Base-by-base conservation (phyloP, 2,888 invertebrate species). In the Deroplatys truncata region DNA sequence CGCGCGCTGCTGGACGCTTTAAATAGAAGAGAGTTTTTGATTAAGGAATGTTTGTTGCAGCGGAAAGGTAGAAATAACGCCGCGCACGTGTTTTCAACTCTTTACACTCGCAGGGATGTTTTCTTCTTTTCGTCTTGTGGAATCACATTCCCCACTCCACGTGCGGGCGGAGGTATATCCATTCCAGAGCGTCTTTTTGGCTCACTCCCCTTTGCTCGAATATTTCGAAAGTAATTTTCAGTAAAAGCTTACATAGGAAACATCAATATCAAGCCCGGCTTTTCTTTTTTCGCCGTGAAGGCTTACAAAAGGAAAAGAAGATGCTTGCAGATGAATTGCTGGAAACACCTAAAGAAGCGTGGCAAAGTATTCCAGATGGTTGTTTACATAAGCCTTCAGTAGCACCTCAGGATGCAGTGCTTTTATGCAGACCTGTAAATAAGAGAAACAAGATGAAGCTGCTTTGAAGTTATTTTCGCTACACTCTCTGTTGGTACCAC, bases 31-130 rank as follows among this genome's bases (percentile, higher is more conserved):
- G 86, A 82, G 29, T 29, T 86, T 86, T 86, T 86, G 86, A 86
- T 86, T 86, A 86, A 86, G 72, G 86, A 86, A 86, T 82, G 86
- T 86, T 86, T 86, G 29, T 86, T 86, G 72, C 86, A 86, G 56
- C 20, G 56, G 20, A 72, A 72, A 72, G 56, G 56, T 72, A 72
- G 56, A 72, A 72, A 72, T 72, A 7, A 3, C 25, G 56, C 56
- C 4, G 25, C 56, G 25, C 56, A 72, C 56, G 56, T 72, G 56
- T 72, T 72, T 72, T 25, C 56, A 72, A 72, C 56, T 72, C 56
- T 72, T 72, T 72, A 25, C 56, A 72, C 25, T 72, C 56, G 20
- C 56, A 72, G 25, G 56, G 7, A 16, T 72, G 56, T 72, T 72
- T 72, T 72, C 56, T 72, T 72, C 56, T 72, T 72, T 72, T 72